Percentiles rank a stretch among this genome's conserved stretches.
phyloP scores from a whole-genome alignment of 2,113 vertebrate species.

The Pygoscelis adeliae region DNA sequence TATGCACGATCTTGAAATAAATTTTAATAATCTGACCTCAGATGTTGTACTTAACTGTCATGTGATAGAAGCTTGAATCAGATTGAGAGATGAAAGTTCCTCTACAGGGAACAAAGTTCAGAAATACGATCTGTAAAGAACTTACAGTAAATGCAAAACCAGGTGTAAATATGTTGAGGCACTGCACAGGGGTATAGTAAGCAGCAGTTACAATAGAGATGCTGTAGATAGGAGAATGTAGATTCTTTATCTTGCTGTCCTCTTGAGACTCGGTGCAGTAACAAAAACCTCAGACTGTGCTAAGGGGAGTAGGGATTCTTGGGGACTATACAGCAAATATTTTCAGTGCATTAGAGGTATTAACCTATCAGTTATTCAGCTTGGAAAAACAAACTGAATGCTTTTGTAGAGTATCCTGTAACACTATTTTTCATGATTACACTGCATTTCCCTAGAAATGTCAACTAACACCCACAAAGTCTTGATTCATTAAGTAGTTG shows the following conservation, averaged over 20 bases:
- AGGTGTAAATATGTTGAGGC: not conserved
- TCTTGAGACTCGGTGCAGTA: not conserved
- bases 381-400: not conserved
- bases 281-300: not conserved
- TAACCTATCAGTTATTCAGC: not conserved
- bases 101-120: not conserved
- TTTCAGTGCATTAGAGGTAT: not conserved
- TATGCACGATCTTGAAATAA: not conserved
- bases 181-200: not conserved
- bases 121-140: not conserved
- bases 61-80: not conserved
- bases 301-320: not conserved
- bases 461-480: not conserved
- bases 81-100: not conserved
- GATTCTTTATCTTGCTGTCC: not conserved
- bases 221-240: not conserved
- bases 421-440: accelerated
- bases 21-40: not conserved
- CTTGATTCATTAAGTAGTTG: not conserved
- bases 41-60: not conserved
- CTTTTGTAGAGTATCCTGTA: not conserved
- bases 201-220: not conserved
- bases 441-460: not conserved
- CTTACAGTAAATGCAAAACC: not conserved
- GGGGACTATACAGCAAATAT: not conserved